Evolutionary conservation across 2,888 invertebrate species (phyloP).

Genomic region (Campoplex nolae): DNA sequence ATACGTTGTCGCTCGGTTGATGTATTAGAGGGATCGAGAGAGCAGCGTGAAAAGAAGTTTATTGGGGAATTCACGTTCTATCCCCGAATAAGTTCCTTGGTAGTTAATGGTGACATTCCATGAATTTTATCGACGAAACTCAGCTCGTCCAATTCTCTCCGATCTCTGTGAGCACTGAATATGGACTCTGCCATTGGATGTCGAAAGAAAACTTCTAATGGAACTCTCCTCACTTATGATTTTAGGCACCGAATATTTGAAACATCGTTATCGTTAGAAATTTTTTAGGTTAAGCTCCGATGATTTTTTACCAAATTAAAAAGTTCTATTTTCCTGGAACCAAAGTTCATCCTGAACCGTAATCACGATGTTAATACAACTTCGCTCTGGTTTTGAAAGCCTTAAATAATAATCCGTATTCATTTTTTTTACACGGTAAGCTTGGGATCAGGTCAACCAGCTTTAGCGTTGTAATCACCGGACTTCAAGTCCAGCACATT

Average conservation of each 20-base stretch:
- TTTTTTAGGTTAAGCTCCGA: conserved; percentile 11
- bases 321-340: background rate
- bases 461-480: no score
- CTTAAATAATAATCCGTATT: background rate
- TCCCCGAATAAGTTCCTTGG: conserved; percentile 50
- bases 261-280: conserved; percentile 11
- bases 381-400: background rate
- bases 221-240: conserved; percentile 23
- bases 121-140: conserved; percentile 51
- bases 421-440: background rate
- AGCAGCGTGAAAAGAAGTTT: conserved; percentile 5
- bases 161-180: background rate
- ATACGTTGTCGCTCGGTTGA: background rate
- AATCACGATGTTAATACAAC: background rate
- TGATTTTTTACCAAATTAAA: no score
- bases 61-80: conserved; percentile 3
- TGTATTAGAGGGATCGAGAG: background rate
- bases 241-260: conserved; percentile 16
- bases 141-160: background rate
- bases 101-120: conserved; percentile 9
- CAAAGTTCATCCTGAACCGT: background rate
- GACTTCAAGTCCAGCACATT: no score
- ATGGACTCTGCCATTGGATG: background rate
- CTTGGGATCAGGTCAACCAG: no score
- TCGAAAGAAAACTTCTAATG: conserved; percentile 44